Evolutionary conservation across 2,113 vertebrate genomes (phyloP).

Genomic region (Megaceryle torquata): DNA sequence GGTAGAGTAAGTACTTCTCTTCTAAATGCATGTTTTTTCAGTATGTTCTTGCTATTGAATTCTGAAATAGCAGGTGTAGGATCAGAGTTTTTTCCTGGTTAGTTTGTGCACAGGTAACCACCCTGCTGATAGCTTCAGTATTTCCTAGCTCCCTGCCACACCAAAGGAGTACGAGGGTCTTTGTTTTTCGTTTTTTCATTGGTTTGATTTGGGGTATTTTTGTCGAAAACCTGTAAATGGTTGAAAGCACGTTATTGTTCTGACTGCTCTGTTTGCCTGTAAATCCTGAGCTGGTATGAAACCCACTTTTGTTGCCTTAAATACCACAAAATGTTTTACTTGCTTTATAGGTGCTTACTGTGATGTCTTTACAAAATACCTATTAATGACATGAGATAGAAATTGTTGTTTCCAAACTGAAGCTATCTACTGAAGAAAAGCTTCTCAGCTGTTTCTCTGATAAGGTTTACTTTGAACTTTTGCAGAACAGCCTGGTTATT

Average conservation of each 20-base stretch:
- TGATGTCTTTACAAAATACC: neutral
- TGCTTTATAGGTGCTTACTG: neutral
- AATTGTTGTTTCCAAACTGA: neutral
- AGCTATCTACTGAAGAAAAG: neutral
- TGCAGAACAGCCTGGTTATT: slow-evolving; percentile 97
- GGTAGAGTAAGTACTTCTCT: slow-evolving; percentile 87
- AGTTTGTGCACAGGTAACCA: neutral
- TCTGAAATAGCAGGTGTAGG: neutral
- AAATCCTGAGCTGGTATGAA: neutral
- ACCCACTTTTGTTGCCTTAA: neutral
- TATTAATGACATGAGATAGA: neutral
- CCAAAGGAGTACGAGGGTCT: neutral
- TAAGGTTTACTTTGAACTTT: slow-evolving; percentile 32
- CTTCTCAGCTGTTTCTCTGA: neutral
- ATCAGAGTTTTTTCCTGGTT: neutral
- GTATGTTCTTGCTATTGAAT: neutral
- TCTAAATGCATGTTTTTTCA: neutral
- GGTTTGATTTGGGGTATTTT: neutral
- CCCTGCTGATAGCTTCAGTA: neutral
- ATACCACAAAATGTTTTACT: neutral
- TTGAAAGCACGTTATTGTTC: neutral
- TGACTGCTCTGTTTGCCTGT: neutral
- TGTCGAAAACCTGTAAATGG: neutral
- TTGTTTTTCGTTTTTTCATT: neutral
- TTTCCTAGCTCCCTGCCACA: neutral